phyloP scores from a whole-genome alignment of 2,888 invertebrate species.

The Cordilura impudica region DNA sequence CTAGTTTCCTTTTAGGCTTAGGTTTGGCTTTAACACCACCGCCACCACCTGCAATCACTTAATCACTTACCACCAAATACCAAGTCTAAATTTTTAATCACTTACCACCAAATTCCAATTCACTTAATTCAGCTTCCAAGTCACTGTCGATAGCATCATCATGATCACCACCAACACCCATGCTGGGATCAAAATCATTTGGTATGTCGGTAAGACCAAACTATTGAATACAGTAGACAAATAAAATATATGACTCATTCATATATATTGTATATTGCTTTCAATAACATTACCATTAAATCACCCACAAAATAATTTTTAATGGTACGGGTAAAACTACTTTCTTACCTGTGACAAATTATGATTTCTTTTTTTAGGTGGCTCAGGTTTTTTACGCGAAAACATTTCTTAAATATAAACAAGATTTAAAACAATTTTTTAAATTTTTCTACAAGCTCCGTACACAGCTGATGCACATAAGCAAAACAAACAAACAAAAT shows the following conservation, averaged over 20 bases:
- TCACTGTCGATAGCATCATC: constrained; percentile 86
- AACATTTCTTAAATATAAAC: constrained; percentile 70
- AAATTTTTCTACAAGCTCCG: background rate
- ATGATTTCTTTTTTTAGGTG: constrained; percentile 72
- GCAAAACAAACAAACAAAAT: background rate
- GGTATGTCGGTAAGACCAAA: constrained; percentile 88
- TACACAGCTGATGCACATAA: constrained; percentile 14
- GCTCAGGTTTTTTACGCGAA: constrained; percentile 72
- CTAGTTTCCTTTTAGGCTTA: constrained; percentile 73
- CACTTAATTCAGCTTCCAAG: constrained; percentile 91
- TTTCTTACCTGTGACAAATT: constrained; percentile 74
- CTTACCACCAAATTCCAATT: no score
- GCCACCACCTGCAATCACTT: constrained; percentile 81
- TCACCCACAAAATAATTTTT: background rate
- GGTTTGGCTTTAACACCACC: constrained; percentile 74
- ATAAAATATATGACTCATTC: constrained; percentile 67
- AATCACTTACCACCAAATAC: no score
- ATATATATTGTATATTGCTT: background rate
- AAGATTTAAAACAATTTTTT: background rate
- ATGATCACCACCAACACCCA: constrained; percentile 76
- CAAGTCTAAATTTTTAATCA: no score
- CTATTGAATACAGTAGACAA: constrained; percentile 77
- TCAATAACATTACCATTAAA: background rate
- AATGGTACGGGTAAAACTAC: no score
- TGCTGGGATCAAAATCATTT: constrained; percentile 81